Percentiles rank a stretch among this genome's conserved stretches.
These are phyloP conservation scores for Mormoops blainvillei DNA, from an alignment of 2,113 vertebrate genomes.

Conservation along the genomic window DNA sequence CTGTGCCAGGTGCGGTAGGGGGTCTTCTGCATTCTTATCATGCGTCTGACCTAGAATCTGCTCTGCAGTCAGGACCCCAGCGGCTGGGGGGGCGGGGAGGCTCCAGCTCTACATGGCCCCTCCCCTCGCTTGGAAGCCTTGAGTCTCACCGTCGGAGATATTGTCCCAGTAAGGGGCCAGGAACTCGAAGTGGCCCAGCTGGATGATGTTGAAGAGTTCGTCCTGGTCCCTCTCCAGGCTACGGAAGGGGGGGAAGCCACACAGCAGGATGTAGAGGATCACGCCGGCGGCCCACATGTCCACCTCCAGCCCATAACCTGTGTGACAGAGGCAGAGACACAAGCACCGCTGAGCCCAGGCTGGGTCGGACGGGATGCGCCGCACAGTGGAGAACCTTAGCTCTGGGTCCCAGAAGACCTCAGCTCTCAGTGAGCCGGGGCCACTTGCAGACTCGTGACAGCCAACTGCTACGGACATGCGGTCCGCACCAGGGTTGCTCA, in stretches of 20 bases:
- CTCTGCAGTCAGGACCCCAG: not conserved
- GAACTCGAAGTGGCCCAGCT: slow-evolving; percentile 90
- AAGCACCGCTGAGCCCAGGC: not conserved
- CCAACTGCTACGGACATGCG: not conserved
- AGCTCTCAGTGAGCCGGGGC: not conserved
- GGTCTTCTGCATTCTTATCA: not conserved
- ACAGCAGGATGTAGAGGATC: slow-evolving; percentile 94
- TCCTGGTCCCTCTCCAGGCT: slow-evolving; percentile 94
- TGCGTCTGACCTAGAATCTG: not conserved
- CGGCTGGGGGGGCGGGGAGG: accelerated
- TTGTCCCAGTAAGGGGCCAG: slow-evolving; percentile 94
- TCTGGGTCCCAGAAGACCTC: too few species aligned
- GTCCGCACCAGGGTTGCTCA: not conserved
- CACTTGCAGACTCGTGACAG: not conserved
- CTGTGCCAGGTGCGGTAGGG: accelerated
- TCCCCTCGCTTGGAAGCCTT: not conserved
- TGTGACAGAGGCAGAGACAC: not conserved
- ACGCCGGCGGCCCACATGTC: slow-evolving; percentile 98
- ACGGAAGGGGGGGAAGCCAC: slow-evolving; percentile 96
- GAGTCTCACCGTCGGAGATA: slow-evolving; percentile 90
- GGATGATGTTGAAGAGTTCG: slow-evolving; percentile 93
- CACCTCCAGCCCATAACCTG: slow-evolving; percentile 95
- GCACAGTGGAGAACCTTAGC: accelerated
- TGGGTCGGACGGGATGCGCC: accelerated
- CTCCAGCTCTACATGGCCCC: not conserved